phyloP scores from a whole-genome alignment of 2,113 vertebrate species.

The Capricornis sumatraensis region DNA sequence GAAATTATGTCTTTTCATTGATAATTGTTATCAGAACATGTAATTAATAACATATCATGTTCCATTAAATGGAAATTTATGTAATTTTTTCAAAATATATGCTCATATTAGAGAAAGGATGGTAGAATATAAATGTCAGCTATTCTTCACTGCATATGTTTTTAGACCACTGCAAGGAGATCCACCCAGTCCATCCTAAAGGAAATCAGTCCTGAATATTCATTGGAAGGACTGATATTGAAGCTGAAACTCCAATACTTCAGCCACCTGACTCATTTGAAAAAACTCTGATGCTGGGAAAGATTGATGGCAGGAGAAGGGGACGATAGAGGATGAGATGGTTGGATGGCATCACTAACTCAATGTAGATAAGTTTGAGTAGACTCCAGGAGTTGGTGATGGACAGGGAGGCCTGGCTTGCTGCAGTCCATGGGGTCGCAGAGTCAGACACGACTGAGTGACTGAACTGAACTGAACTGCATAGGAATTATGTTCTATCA shows the following conservation, averaged over 20 bases:
- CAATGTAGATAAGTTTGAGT: background rate
- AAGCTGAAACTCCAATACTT: background rate
- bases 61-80: background rate
- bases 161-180: background rate
- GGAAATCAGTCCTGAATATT: background rate
- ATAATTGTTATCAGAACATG: background rate
- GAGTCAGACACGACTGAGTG: background rate
- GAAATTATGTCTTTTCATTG: background rate
- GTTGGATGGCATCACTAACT: background rate
- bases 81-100: background rate
- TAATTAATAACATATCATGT: background rate
- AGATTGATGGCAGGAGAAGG: background rate
- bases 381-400: background rate
- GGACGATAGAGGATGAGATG: background rate
- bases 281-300: background rate
- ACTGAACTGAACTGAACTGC: background rate
- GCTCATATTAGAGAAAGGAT: background rate
- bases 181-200: background rate
- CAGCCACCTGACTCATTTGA: background rate
- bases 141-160: background rate
- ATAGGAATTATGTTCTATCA: background rate
- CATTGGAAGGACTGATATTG: background rate
- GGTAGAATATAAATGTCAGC: background rate
- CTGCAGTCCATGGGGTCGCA: background rate
- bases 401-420: background rate